Conservation (phyloP, 1,140 invertebrate species). For the Ephestia elutella region DNA sequence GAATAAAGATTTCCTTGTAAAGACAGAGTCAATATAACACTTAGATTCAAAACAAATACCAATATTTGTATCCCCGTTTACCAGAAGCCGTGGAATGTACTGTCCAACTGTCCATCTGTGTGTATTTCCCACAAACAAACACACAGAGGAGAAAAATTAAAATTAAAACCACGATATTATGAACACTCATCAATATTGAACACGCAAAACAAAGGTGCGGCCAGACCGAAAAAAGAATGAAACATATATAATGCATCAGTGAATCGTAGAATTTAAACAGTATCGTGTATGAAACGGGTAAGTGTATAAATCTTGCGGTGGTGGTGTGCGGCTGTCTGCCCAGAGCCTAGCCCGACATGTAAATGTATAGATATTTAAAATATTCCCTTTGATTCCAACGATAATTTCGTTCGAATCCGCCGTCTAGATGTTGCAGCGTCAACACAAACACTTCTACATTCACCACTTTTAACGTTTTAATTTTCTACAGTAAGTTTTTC, state of each 20-base stretch:
- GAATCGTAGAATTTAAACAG: constrained; percentile 52
- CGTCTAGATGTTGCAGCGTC: constrained; percentile 33
- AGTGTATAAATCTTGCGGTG: constrained; percentile 56
- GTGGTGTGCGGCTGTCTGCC: constrained; percentile 59
- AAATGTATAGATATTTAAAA: constrained; percentile 69
- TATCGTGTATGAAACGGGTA: constrained; percentile 45
- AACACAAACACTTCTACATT: constrained; percentile 28
- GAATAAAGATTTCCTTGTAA: constrained; percentile 5
- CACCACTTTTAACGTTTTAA: not conserved
- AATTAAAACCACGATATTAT: constrained; percentile 19
- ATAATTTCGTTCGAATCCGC: constrained; percentile 60
- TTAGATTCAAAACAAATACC: constrained; percentile 6
- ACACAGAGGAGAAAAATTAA: not conserved
- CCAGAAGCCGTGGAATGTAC: constrained; percentile 7
- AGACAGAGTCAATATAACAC: constrained; percentile 7
- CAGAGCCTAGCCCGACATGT: constrained; percentile 43
- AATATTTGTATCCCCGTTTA: constrained; percentile 7
- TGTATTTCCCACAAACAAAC: not conserved
- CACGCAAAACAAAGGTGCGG: constrained; percentile 46
- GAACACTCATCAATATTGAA: constrained; percentile 33
- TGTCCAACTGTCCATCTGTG: not conserved
- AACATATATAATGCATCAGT: constrained; percentile 57
- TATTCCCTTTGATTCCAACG: constrained; percentile 71
- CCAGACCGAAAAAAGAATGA: constrained; percentile 56
- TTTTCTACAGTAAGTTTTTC: not conserved